Evolutionary conservation across 2,888 invertebrate genomes (phyloP).

Genomic region (Leucophenga montana): DNA sequence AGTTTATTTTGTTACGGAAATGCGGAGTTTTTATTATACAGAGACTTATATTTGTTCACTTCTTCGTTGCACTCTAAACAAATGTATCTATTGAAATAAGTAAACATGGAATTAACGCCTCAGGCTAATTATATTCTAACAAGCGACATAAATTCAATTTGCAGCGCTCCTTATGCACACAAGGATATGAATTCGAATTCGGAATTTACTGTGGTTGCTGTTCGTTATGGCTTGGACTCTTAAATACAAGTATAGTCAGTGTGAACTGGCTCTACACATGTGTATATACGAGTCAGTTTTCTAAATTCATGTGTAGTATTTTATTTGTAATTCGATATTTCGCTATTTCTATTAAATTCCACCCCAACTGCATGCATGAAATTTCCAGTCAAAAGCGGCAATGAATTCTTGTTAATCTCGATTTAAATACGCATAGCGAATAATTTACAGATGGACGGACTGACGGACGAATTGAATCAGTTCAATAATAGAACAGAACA

Average conservation of each 20-base stretch:
- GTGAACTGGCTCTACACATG: neutral
- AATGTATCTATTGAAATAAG: slow-evolving; percentile 37
- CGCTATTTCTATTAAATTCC: slow-evolving; percentile 5
- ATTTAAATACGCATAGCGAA: slow-evolving; percentile 1
- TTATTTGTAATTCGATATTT: slow-evolving; percentile 26
- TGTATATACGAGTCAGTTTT: neutral
- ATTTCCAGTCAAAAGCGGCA: neutral
- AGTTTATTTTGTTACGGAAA: too few species aligned
- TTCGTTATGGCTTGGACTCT: neutral
- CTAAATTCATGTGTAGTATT: slow-evolving; percentile 16
- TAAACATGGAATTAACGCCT: slow-evolving; percentile 53
- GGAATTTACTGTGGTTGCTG: slow-evolving; percentile 6
- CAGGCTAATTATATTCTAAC: slow-evolving; percentile 70
- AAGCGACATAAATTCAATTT: slow-evolving; percentile 69
- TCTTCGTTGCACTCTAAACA: neutral
- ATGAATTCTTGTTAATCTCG: slow-evolving; percentile 20
- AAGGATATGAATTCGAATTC: slow-evolving; percentile 51
- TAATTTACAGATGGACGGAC: neutral
- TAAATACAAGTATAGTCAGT: neutral
- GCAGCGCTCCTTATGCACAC: slow-evolving; percentile 58
- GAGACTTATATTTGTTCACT: neutral
- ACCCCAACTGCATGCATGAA: slow-evolving; percentile 6
- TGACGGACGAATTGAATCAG: neutral
- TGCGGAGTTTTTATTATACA: neutral
- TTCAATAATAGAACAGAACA: too few species aligned